These are phyloP conservation scores for Propithecus coquereli DNA, from an alignment of 2,113 vertebrate species.

Conservation along the genomic window DNA sequence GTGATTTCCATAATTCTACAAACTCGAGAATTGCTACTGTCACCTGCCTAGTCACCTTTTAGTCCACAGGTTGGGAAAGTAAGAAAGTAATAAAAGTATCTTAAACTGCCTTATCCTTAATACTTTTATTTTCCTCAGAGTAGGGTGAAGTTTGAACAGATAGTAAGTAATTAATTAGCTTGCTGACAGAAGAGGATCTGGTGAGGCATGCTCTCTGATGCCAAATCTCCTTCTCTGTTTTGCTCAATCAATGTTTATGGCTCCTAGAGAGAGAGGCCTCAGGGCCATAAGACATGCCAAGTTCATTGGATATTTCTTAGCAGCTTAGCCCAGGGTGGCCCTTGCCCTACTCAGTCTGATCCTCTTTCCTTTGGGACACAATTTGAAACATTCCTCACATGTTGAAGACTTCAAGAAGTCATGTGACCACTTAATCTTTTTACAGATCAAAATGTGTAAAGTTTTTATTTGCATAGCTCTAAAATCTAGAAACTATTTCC, in stretches of 20 bases:
- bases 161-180: background rate
- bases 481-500: conserved; percentile 7
- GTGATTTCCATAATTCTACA: background rate
- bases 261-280: background rate
- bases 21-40: background rate
- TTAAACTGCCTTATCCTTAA: background rate
- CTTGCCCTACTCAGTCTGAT: background rate
- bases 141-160: background rate
- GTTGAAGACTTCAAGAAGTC: conserved; percentile 12
- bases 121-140: conserved; percentile 14
- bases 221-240: background rate
- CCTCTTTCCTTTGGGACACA: background rate
- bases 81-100: background rate
- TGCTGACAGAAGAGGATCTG: background rate
- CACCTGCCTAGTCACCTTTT: background rate
- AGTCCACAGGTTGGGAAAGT: background rate
- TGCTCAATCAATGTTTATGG: background rate
- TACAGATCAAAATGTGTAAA: conserved; percentile 33
- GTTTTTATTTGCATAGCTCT: conserved; percentile 22
- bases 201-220: background rate
- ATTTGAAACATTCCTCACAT: conserved; percentile 31
- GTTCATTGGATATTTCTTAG: background rate
- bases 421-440: conserved; percentile 31
- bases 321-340: background rate
- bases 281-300: background rate